phyloP scores from a whole-genome alignment of 2,797 vertebrate genomes.

The Sebastes taczanowskii region DNA sequence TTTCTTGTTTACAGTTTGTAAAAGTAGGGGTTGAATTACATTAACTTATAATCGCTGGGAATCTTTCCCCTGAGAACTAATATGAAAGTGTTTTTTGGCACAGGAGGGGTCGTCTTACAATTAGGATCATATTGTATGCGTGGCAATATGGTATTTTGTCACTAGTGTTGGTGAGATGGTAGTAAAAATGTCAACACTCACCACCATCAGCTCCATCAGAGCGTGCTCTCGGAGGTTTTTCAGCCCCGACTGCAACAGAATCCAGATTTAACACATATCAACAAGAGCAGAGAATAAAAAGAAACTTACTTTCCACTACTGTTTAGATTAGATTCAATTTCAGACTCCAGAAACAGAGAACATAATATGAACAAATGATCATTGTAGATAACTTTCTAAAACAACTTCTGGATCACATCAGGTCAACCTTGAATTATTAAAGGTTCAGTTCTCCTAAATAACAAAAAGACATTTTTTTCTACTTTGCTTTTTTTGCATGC shows the following conservation, averaged over 20 bases:
- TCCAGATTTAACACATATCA: neutral
- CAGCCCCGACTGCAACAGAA: constrained; percentile 85
- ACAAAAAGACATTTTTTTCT: neutral
- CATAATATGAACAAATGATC: neutral
- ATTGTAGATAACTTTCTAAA: neutral
- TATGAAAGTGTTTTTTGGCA: neutral
- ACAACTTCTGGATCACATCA: neutral
- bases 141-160: neutral
- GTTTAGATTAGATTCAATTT: neutral
- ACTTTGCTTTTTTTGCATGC: neutral
- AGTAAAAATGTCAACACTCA: constrained; percentile 73
- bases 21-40: neutral
- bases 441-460: neutral
- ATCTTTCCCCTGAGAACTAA: no score
- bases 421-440: neutral
- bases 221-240: constrained; percentile 90
- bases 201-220: constrained; percentile 95
- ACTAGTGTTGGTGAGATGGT: neutral
- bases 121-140: neutral
- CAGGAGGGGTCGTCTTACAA: rapidly evolving
- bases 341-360: neutral
- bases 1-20: neutral
- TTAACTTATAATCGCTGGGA: neutral
- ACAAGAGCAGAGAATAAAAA: neutral
- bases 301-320: neutral